phyloP scores from a whole-genome alignment of 1,140 invertebrate genomes.

The Neodiprion pinetum region DNA sequence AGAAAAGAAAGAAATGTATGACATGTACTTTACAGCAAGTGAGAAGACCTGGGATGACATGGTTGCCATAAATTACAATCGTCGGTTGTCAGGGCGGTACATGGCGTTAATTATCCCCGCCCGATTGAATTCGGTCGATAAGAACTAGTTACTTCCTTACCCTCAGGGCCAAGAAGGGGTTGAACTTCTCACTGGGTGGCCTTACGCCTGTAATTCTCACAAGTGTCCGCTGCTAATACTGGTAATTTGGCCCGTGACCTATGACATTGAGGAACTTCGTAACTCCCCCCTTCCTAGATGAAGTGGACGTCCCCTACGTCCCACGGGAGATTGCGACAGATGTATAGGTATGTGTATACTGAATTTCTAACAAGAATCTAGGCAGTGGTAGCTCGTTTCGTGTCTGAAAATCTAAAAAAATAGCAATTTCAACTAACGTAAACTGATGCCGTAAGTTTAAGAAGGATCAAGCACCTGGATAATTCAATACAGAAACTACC shows the following conservation, averaged over 20 bases:
- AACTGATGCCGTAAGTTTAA: too few relatives aligned
- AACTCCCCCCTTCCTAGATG: background rate
- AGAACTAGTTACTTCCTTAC: conserved; percentile 1
- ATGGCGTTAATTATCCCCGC: background rate
- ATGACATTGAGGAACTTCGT: background rate
- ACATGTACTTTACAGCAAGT: background rate
- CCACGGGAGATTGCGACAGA: too few relatives aligned
- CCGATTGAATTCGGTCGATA: background rate
- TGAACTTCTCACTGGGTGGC: background rate
- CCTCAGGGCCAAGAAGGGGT: conserved; percentile 1
- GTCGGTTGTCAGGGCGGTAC: background rate
- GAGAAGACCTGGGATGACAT: background rate
- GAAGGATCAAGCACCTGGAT: too few relatives aligned
- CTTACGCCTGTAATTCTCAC: background rate
- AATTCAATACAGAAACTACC: too few relatives aligned
- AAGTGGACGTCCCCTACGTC: too few relatives aligned
- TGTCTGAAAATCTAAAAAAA: too few relatives aligned
- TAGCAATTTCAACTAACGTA: too few relatives aligned
- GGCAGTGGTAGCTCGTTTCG: too few relatives aligned
- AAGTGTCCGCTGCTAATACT: background rate
- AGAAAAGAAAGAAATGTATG: background rate
- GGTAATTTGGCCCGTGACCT: background rate
- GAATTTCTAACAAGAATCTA: too few relatives aligned
- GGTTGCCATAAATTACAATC: background rate
- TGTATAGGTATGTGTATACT: too few relatives aligned